These are phyloP conservation scores for Rhinatrema bivittatum DNA, from an alignment of 2,797 vertebrate genomes.

Conservation along the genomic window DNA sequence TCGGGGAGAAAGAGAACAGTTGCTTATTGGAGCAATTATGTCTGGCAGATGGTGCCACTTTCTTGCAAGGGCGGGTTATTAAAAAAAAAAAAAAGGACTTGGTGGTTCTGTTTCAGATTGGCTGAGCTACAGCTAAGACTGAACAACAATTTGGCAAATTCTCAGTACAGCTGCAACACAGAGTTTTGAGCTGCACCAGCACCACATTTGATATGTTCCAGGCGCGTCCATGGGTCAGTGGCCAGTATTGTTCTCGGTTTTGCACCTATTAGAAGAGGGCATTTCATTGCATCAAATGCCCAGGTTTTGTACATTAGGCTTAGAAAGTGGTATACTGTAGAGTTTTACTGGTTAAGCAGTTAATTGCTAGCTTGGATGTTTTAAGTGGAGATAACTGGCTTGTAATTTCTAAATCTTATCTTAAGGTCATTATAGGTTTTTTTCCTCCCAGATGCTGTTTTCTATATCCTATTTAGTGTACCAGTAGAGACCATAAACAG, in stretches of 20 bases:
- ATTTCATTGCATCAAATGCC: conserved; percentile 4
- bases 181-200: neutral
- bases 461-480: fast-evolving
- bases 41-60: conserved; percentile 1
- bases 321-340: neutral
- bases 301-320: conserved; percentile 2
- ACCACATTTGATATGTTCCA: neutral
- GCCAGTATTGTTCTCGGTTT: neutral
- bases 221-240: neutral
- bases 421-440: neutral
- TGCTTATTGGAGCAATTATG: neutral
- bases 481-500: neutral
- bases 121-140: conserved; percentile 1
- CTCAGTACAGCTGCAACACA: neutral
- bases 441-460: fast-evolving
- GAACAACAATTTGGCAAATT: neutral
- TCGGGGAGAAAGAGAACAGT: too few relatives aligned
- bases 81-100: conserved; percentile 11
- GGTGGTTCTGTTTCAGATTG: conserved; percentile 10
- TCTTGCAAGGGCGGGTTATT: conserved; percentile 7
- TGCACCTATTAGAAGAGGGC: neutral
- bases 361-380: neutral
- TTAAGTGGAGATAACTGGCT: neutral
- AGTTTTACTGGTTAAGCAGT: neutral
- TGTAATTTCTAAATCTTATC: neutral